Conservation (phyloP, 2,888 invertebrate genomes). For the Sisyra terminalis region DNA sequence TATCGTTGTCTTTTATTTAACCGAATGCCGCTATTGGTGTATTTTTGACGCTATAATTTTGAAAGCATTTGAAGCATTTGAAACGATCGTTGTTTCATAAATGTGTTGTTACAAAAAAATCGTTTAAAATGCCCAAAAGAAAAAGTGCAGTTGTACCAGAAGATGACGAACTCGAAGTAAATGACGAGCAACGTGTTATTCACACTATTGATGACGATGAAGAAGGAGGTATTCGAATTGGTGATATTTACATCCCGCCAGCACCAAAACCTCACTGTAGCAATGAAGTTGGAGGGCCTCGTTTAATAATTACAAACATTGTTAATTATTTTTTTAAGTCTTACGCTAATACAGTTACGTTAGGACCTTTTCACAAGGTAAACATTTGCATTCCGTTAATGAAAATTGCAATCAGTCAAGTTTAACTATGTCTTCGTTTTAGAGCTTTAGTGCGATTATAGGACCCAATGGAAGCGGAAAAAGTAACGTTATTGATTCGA, state of each 20-base stretch:
- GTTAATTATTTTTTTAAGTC: slow-evolving; percentile 93
- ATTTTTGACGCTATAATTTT: too few relatives aligned
- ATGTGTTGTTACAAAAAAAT: too few relatives aligned
- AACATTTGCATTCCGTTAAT: slow-evolving; percentile 9
- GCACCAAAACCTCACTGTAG: slow-evolving; percentile 52
- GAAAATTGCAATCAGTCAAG: too few relatives aligned
- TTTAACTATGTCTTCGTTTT: slow-evolving; percentile 18
- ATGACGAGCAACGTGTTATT: too few relatives aligned
- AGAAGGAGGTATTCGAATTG: slow-evolving; percentile 56
- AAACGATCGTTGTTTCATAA: too few relatives aligned
- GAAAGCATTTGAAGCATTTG: too few relatives aligned
- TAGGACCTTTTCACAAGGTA: slow-evolving; percentile 96
- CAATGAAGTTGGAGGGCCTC: slow-evolving; percentile 57
- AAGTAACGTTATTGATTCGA: slow-evolving; percentile 97
- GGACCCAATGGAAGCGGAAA: slow-evolving; percentile 99
- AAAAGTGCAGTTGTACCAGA: too few relatives aligned
- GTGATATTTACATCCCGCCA: slow-evolving; percentile 74
- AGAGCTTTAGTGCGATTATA: slow-evolving; percentile 92
- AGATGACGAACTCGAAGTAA: too few relatives aligned
- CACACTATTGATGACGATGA: slow-evolving; percentile 25
- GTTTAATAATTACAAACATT: slow-evolving; percentile 82
- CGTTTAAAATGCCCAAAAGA: too few relatives aligned
- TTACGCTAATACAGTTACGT: slow-evolving; percentile 63
- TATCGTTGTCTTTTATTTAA: too few relatives aligned
- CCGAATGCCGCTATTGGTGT: too few relatives aligned